Conservation (phyloP, 1,140 invertebrate species). For the Anoplolepis gracilipes region DNA sequence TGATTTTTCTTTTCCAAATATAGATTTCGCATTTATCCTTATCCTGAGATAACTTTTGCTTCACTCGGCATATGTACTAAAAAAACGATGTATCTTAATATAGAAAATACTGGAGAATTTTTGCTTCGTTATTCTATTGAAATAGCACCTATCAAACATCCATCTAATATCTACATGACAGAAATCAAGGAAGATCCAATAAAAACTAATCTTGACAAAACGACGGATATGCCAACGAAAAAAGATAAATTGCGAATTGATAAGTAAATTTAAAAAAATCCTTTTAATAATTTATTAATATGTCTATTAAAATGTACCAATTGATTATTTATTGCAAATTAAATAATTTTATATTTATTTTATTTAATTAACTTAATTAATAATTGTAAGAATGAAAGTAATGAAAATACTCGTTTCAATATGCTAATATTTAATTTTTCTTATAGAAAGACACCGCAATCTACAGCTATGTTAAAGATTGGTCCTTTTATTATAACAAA, state of each 20-base stretch:
- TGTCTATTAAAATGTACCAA: background rate
- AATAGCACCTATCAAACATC: background rate
- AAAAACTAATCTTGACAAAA: background rate
- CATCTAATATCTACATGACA: slow-evolving; percentile 26
- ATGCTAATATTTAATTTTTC: background rate
- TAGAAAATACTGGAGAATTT: slow-evolving; percentile 78
- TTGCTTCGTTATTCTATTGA: slow-evolving; percentile 71
- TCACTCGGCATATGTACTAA: slow-evolving; percentile 63
- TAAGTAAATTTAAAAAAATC: slow-evolving; percentile 30
- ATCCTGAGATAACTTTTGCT: slow-evolving; percentile 75
- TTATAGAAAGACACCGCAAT: background rate
- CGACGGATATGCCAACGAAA: background rate
- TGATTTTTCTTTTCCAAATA: slow-evolving; percentile 35
- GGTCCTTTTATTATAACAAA: slow-evolving; percentile 72
- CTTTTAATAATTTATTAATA: background rate
- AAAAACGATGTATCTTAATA: slow-evolving; percentile 73
- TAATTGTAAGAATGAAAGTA: background rate
- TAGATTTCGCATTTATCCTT: slow-evolving; percentile 73
- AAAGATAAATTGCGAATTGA: slow-evolving; percentile 54
- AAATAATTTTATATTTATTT: background rate
- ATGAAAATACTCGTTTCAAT: background rate
- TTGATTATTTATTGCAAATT: background rate
- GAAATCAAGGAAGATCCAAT: background rate
- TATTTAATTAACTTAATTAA: slow-evolving; percentile 12
- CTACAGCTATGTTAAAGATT: slow-evolving; percentile 37